Conservation (phyloP, 2,113 vertebrate species). For the Cebidichthys violaceus region DNA sequence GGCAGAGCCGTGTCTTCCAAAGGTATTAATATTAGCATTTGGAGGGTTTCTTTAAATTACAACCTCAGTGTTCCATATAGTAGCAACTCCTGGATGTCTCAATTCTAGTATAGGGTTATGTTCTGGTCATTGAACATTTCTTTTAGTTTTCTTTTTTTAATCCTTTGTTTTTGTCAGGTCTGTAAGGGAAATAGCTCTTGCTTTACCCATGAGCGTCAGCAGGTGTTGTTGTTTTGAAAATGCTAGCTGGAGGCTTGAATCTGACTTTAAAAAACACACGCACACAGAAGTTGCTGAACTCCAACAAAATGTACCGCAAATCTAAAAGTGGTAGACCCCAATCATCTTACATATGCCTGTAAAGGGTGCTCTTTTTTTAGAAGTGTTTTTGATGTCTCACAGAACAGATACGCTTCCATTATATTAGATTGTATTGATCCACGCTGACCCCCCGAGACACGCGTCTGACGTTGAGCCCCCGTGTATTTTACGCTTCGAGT, state of each 20-base stretch:
- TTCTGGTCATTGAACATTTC: background rate
- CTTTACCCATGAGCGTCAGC: background rate
- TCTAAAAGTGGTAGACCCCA: background rate
- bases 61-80: background rate
- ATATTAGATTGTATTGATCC: no score
- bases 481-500: no score
- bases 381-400: no score
- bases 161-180: background rate
- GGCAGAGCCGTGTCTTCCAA: background rate
- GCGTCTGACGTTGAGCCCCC: background rate
- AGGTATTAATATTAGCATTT: background rate
- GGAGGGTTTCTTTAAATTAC: background rate
- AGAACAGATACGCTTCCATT: no score
- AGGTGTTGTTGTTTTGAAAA: background rate
- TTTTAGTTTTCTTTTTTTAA: background rate
- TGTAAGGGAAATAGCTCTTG: background rate
- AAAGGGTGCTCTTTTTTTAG: background rate
- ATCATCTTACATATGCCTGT: background rate
- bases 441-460: background rate
- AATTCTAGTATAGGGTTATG: background rate
- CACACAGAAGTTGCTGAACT: background rate
- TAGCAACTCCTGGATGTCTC: background rate
- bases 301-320: background rate
- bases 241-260: background rate
- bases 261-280: background rate